Percentiles rank a stretch among this genome's conserved stretches.
Conservation (phyloP, 2,888 invertebrate genomes). For the Aporophyla nigra region DNA sequence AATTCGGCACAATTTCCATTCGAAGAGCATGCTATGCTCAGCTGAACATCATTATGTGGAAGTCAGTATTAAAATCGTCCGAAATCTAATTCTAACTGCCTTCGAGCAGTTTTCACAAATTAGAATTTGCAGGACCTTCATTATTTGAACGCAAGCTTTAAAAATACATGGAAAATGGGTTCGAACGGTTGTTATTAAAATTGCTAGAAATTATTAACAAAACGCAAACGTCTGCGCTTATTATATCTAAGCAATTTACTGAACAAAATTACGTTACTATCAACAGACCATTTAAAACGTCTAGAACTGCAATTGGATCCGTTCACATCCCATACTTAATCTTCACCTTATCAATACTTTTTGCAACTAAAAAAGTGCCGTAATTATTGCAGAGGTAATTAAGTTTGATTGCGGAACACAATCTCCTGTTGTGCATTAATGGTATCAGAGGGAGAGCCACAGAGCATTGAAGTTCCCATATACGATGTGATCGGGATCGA, state of each 20-base stretch:
- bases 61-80: conserved; percentile 78
- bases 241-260: not conserved
- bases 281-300: not conserved
- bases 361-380: conserved; percentile 47
- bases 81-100: conserved; percentile 79
- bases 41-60: conserved; percentile 77
- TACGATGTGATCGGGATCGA: conserved; percentile 75
- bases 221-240: conserved; percentile 20
- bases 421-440: conserved; percentile 76
- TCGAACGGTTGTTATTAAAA: conserved; percentile 40
- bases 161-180: conserved; percentile 57
- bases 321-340: not conserved
- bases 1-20: conserved; percentile 86
- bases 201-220: conserved; percentile 35
- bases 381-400: conserved; percentile 69
- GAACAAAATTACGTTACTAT: not conserved
- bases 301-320: not conserved
- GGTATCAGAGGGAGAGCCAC: conserved; percentile 73
- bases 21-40: conserved; percentile 86
- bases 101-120: conserved; percentile 72
- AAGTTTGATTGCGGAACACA: conserved; percentile 71
- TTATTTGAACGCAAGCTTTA: conserved; percentile 60
- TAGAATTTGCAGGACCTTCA: conserved; percentile 55
- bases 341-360: conserved; percentile 1
- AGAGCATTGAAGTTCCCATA: conserved; percentile 69